These are phyloP conservation scores for Steatocranus sp. DNA, from an alignment of 2,797 vertebrate species.

Conservation along the genomic window DNA sequence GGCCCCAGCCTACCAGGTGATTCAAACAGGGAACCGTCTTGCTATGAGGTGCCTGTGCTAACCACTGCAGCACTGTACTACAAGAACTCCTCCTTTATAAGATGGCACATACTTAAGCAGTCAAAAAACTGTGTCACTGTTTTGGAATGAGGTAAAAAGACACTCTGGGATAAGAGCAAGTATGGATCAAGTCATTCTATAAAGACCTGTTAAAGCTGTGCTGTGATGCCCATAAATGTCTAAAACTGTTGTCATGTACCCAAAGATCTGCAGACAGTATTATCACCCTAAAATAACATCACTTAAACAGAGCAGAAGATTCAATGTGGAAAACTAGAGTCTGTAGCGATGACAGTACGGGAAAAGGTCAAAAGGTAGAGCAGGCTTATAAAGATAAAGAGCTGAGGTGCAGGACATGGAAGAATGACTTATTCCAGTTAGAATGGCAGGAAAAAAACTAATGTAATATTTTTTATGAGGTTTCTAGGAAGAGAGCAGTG, in stretches of 20 bases:
- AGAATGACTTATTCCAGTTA: background rate
- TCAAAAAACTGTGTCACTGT: background rate
- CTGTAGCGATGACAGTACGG: background rate
- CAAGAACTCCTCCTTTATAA: background rate
- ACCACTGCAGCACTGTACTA: background rate
- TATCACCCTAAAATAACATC: background rate
- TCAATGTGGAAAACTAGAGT: slow-evolving; percentile 4
- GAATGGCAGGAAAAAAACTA: background rate
- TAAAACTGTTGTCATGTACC: background rate
- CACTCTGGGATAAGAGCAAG: background rate
- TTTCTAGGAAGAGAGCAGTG: background rate
- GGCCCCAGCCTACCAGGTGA: background rate
- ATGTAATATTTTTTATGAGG: slow-evolving; percentile 8
- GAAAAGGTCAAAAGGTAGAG: slow-evolving; percentile 13
- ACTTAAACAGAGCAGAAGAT: background rate
- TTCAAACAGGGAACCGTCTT: background rate
- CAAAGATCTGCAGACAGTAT: background rate
- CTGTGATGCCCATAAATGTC: slow-evolving; percentile 34
- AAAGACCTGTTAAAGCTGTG: slow-evolving; percentile 31
- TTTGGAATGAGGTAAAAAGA: background rate
- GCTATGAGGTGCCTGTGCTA: background rate
- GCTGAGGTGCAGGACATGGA: background rate
- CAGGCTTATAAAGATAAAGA: slow-evolving; percentile 2
- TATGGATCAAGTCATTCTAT: background rate
- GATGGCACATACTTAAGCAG: background rate